Evolutionary conservation across 2,113 vertebrate species (phyloP).

Genomic region (Hucho hucho): DNA sequence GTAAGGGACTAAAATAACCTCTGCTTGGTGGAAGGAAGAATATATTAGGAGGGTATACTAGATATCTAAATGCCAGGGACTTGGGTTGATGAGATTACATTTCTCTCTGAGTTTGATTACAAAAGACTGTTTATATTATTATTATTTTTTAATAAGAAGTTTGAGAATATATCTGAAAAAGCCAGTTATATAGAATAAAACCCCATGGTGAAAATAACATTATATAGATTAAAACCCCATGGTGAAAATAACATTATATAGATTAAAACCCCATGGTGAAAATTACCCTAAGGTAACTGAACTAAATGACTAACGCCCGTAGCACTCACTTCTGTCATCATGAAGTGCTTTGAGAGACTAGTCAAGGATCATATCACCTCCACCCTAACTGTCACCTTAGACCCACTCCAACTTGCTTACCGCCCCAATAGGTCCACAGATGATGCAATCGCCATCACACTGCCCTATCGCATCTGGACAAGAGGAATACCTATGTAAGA

Average conservation of each 20-base stretch:
- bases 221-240: constrained; percentile 13
- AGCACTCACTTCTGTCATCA: no score
- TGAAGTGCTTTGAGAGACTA: no score
- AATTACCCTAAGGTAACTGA: no score
- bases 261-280: no score
- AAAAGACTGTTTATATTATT: constrained; percentile 67
- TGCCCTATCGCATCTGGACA: no score
- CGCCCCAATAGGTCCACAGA: no score
- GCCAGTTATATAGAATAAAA: constrained; percentile 64
- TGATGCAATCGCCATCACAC: no score
- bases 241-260: constrained; percentile 60
- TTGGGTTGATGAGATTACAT: constrained; percentile 68
- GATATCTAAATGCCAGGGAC: constrained; percentile 56
- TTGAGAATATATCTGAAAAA: constrained; percentile 47
- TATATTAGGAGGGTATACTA: constrained; percentile 69
- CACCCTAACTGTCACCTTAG: no score
- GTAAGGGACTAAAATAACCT: constrained; percentile 76
- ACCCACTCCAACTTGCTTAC: no score
- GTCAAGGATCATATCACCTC: no score
- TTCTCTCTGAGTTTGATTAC: constrained; percentile 55
- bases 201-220: constrained; percentile 55
- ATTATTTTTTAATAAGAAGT: constrained; percentile 64
- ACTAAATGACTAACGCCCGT: no score
- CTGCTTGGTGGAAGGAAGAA: constrained; percentile 55
- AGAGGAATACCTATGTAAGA: no score